Evolutionary conservation across 2,888 invertebrate genomes (phyloP).

Genomic region (Yponomeuta evonymella): DNA sequence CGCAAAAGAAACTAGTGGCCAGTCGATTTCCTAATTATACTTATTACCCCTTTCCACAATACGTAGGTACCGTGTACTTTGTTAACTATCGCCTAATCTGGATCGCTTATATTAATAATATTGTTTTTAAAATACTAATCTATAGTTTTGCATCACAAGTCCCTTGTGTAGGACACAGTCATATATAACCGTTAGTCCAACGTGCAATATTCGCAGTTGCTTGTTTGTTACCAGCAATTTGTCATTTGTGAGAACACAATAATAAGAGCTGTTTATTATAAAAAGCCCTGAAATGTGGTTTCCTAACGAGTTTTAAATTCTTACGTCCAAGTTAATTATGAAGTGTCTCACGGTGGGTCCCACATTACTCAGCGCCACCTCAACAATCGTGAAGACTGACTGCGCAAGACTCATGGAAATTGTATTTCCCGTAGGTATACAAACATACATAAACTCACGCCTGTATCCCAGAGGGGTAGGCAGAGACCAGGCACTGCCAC

Average conservation of each 20-base stretch:
- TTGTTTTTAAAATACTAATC: too few species aligned
- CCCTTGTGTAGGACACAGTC: too few species aligned
- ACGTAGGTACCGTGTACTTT: too few species aligned
- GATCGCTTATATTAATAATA: too few species aligned
- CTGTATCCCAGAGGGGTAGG: too few species aligned
- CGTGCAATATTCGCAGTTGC: background rate
- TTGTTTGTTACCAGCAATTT: conserved; percentile 7
- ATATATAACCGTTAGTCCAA: background rate
- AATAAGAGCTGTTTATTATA: conserved; percentile 11
- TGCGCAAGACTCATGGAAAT: background rate
- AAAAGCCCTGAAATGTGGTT: conserved; percentile 14
- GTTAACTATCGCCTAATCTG: too few species aligned
- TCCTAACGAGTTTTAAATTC: conserved; percentile 29
- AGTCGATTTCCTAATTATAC: too few species aligned
- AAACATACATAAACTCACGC: too few species aligned
- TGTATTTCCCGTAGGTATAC: background rate
- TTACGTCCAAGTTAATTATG: background rate
- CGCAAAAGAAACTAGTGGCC: too few species aligned
- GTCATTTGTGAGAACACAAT: conserved; percentile 8
- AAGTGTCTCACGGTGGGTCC: conserved; percentile 2
- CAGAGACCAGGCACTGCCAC: too few species aligned
- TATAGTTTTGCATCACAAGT: too few species aligned
- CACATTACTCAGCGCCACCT: conserved; percentile 9
- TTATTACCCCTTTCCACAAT: too few species aligned
- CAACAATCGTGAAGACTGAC: conserved; percentile 12